These are phyloP conservation scores for Lymantria dispar DNA, from an alignment of 2,888 invertebrate genomes.

Conservation along the genomic window DNA sequence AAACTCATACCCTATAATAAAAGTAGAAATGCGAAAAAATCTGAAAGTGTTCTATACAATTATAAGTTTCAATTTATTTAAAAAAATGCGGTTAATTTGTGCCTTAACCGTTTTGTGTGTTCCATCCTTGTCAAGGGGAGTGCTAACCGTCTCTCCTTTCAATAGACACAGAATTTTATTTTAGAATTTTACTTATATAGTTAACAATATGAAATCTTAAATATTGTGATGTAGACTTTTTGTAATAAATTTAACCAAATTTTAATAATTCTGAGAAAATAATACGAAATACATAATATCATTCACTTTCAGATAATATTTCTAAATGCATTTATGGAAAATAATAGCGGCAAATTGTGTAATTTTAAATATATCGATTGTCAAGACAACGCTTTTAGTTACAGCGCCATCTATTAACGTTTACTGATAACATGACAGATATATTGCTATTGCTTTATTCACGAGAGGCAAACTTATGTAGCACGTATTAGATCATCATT, in stretches of 20 bases:
- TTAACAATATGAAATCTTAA: background rate
- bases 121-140: constrained; percentile 98
- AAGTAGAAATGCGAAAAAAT: too few species aligned
- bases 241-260: background rate
- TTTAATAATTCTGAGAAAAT: background rate
- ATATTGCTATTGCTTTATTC: too few species aligned
- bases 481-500: too few species aligned
- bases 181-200: background rate
- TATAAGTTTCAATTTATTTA: too few species aligned
- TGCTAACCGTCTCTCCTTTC: constrained; percentile 99
- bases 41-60: too few species aligned
- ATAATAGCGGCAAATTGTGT: background rate
- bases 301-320: background rate
- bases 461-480: too few species aligned
- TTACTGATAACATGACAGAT: background rate
- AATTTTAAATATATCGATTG: background rate
- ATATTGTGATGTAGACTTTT: constrained; percentile 32
- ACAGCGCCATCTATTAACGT: constrained; percentile 34
- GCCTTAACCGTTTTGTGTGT: constrained; percentile 62
- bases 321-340: background rate
- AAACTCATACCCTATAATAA: too few species aligned
- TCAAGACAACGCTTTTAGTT: too few species aligned
- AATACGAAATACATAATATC: background rate
- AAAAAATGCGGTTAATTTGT: constrained; percentile 58
- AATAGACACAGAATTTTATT: constrained; percentile 88